Evolutionary conservation across 2,113 vertebrate species (phyloP).

Genomic region (Apodemus sylvaticus): DNA sequence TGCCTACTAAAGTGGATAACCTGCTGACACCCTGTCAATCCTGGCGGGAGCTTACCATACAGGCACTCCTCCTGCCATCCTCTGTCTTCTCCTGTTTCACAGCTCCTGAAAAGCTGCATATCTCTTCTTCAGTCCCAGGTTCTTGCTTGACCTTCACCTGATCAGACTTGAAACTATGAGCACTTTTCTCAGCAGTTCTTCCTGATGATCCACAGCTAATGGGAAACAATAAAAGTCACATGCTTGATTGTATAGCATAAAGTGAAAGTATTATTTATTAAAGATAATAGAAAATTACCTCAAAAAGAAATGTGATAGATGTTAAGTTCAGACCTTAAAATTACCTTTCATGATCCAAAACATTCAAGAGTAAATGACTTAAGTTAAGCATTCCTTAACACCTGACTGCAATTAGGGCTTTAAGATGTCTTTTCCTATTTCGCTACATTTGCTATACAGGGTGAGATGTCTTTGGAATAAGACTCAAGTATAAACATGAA

Average conservation of each 20-base stretch:
- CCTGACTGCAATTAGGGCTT: background rate
- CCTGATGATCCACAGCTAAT: constrained; percentile 95
- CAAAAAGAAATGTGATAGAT: background rate
- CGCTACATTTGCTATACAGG: background rate
- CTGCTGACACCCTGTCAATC: background rate
- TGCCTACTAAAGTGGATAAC: background rate
- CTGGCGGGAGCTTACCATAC: constrained; percentile 91
- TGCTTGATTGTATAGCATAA: background rate
- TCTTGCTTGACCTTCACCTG: constrained; percentile 96
- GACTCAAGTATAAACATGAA: background rate
- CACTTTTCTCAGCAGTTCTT: constrained; percentile 87
- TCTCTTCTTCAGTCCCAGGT: constrained; percentile 93
- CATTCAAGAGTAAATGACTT: background rate
- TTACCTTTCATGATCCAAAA: background rate
- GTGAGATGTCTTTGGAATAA: background rate
- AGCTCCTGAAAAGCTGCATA: constrained; percentile 91
- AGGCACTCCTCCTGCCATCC: constrained; percentile 95
- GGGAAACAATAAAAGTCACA: constrained; percentile 52
- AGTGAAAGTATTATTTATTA: background rate
- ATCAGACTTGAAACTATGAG: constrained; percentile 88
- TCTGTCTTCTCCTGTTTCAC: constrained; percentile 93
- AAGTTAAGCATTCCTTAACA: background rate
- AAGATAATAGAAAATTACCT: background rate
- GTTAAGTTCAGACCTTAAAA: background rate
- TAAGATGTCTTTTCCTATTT: background rate